A percentile compares a stretch with the other conserved stretches of the same genome.
These are phyloP conservation scores for Pristionchus entomophagus DNA, from an alignment of 2,888 invertebrate genomes.

Conservation along the genomic window DNA sequence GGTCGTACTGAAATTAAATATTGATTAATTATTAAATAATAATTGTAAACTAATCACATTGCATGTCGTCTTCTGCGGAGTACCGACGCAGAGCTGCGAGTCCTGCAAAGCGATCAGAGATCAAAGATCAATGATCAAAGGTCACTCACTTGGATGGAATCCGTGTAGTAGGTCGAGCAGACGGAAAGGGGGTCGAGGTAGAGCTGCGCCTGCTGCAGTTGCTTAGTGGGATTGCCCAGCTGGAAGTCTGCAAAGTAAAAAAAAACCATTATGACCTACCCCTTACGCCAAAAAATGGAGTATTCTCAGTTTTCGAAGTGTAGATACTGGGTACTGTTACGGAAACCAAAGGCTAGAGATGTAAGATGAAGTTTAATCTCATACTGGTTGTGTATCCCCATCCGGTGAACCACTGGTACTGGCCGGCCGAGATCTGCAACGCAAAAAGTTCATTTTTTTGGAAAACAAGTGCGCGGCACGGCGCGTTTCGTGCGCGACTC, in stretches of 20 bases:
- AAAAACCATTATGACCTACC: no score
- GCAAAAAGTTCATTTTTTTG: background rate
- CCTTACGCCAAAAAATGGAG: no score
- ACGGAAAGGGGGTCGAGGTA: constrained; percentile 23
- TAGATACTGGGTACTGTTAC: no score
- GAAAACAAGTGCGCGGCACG: background rate
- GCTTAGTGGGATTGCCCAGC: constrained; percentile 36
- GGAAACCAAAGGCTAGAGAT: no score
- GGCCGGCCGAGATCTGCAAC: background rate
- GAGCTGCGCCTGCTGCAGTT: constrained; percentile 38
- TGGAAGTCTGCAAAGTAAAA: background rate
- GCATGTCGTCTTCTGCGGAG: constrained; percentile 38
- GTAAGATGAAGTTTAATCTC: no score
- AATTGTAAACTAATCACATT: background rate
- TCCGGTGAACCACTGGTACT: constrained; percentile 42
- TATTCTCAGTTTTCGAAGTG: no score
- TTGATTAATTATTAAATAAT: background rate
- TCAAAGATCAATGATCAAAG: background rate
- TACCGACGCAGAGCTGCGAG: constrained; percentile 21
- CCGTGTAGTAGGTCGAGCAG: constrained; percentile 27
- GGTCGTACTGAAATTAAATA: constrained; percentile 33
- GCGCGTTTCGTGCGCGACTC: background rate
- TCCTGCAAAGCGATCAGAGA: constrained; percentile 8
- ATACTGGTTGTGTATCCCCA: constrained; percentile 40
- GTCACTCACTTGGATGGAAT: background rate